Percentiles rank a stretch among this genome's conserved stretches.
phyloP scores from a whole-genome alignment of 53 echinoderm and acorn worm species.

The Mesocentrotus franciscanus region DNA sequence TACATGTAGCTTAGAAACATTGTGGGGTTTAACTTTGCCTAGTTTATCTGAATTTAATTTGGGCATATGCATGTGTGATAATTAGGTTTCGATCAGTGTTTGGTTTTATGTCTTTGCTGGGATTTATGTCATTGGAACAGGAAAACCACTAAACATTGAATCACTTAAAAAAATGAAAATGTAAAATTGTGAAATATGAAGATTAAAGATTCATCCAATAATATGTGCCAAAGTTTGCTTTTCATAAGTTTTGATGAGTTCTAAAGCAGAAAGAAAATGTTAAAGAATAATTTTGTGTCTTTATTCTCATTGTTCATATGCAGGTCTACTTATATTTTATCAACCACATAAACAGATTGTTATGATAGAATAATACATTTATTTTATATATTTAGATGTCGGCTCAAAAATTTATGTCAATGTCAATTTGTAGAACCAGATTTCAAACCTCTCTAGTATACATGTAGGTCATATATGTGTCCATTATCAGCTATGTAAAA shows the following conservation, averaged over 20 bases:
- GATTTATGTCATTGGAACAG: no score
- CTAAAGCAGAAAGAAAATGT: not conserved
- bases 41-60: no score
- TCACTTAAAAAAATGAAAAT: not conserved
- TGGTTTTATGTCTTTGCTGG: no score
- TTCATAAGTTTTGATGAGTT: not conserved
- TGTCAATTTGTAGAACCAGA: not conserved
- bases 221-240: slow-evolving; percentile 23
- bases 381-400: not conserved
- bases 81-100: no score
- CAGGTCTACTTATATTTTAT: not conserved
- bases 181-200: not conserved
- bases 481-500: not conserved
- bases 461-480: not conserved
- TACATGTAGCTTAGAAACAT: no score
- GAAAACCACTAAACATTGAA: not conserved
- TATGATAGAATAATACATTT: not conserved
- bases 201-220: not conserved
- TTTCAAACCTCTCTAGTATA: no score
- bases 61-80: no score
- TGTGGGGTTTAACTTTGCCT: no score
- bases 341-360: not conserved
- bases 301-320: not conserved
- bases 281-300: not conserved
- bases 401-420: not conserved